phyloP scores from a whole-genome alignment of 2,888 invertebrate species.

The Sinelater perroti region DNA sequence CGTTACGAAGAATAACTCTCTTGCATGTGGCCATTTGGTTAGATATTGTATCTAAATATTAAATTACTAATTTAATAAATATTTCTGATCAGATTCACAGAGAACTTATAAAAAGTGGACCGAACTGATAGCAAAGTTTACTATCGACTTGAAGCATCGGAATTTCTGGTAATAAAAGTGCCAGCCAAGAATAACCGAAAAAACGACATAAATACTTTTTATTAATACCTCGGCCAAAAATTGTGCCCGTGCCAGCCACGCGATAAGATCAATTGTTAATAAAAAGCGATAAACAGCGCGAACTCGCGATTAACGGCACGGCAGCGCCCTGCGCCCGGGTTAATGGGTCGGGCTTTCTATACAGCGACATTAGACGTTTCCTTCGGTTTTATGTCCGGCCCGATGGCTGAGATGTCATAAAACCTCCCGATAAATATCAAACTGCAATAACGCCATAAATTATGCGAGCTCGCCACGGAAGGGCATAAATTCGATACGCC shows the following conservation, averaged over 20 bases:
- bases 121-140: no score
- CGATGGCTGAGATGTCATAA: background rate
- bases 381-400: background rate
- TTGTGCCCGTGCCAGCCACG: background rate
- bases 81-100: no score
- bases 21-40: no score
- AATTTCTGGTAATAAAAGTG: no score
- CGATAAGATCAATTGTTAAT: slow-evolving; percentile 10
- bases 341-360: background rate
- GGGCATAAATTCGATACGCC: background rate
- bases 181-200: no score
- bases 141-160: no score
- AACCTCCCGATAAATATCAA: background rate
- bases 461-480: background rate
- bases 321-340: background rate
- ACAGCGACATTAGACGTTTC: background rate
- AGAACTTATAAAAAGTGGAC: no score
- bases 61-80: no score
- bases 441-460: background rate
- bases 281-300: slow-evolving; percentile 5
- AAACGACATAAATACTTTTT: background rate
- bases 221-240: background rate
- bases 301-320: slow-evolving; percentile 10
- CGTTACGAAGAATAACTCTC: no score
- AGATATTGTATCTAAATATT: no score